Evolutionary conservation across 2,888 invertebrate genomes (phyloP), one percentile per base, ranked within the genome.

Genomic region (Chironomus tentans): DNA sequence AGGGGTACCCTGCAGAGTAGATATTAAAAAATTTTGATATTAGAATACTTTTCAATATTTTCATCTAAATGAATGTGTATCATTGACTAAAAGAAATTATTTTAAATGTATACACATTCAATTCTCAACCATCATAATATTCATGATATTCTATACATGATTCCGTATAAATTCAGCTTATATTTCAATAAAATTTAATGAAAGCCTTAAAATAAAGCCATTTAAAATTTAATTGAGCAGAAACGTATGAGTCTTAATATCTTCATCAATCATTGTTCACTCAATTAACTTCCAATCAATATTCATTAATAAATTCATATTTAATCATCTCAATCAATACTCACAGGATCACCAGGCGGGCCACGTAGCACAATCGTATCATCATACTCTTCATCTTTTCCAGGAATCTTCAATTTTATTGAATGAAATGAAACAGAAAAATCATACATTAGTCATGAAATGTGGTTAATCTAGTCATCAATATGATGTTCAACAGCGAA

Each of bases 281-380:
- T 38, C 38, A 38, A 38, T 38, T 38, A 38, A 38, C 38, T 38
- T 10, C 2, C 7, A 38, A 38, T 38, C 38, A 38, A 38, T 38
- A 38, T 38, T 38, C 38, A 38, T 38, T 38, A 38, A 38, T 56
- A 56, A 56, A 21, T 13, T 24, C 38, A 46, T 28, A 28, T 46
- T 46, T 69, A n/a, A 12, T 12, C 47, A 3, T 3, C 12, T 12
- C 7, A 68, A 68, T 15, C 6, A 69, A 6, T 77, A 77, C 90
- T 65, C 12, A 65, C 91, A 24, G 88, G 87, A 70, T 88, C 87
- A 77, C 91, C 91, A 68, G 88, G 88, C 77, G 87, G 87, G 77
- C 92, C 92, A 80, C 88, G 87, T 79, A 86, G 85, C 82, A 86
- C 85, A 81, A 87, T 85, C 78, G 84, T 83, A 79, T 84, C 84